Percentiles rank a stretch among this genome's conserved stretches.
phyloP scores from a whole-genome alignment of 2,888 invertebrate species.

The Netelia inedita region DNA sequence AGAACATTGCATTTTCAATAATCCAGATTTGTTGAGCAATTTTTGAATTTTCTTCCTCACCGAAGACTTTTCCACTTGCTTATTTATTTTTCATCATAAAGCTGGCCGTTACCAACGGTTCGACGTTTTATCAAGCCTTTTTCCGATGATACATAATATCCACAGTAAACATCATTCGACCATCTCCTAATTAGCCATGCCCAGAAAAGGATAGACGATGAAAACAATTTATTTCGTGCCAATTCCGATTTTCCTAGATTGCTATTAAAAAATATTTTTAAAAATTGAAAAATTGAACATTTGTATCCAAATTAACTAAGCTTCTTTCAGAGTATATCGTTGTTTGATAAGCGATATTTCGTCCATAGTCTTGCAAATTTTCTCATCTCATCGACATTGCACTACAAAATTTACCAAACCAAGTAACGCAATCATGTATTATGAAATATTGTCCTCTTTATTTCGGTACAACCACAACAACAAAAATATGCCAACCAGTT shows the following conservation, averaged over 20 bases:
- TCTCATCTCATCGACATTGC: too few relatives aligned
- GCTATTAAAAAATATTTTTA: not conserved
- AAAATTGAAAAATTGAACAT: not conserved
- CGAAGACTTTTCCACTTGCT: not conserved
- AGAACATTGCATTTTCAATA: not conserved
- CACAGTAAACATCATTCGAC: not conserved
- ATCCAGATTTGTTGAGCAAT: not conserved
- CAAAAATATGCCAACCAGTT: not conserved
- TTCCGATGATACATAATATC: not conserved
- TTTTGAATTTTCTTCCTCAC: not conserved
- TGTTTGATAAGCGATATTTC: too few relatives aligned
- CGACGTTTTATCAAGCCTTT: not conserved
- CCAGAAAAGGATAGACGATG: not conserved
- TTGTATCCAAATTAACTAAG: not conserved
- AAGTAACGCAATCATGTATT: not conserved
- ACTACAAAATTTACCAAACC: not conserved
- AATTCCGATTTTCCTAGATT: not conserved
- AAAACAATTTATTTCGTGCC: not conserved
- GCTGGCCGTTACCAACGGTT: not conserved
- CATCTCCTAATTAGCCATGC: too few relatives aligned
- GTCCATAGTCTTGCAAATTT: too few relatives aligned
- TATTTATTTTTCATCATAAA: not conserved
- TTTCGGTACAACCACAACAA: not conserved
- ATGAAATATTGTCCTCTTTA: not conserved
- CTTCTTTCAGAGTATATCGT: too few relatives aligned